Percentiles rank a stretch among this genome's conserved stretches.
Conservation (phyloP, 53 echinoderm and acorn worm species). For the Henricia sp. region DNA sequence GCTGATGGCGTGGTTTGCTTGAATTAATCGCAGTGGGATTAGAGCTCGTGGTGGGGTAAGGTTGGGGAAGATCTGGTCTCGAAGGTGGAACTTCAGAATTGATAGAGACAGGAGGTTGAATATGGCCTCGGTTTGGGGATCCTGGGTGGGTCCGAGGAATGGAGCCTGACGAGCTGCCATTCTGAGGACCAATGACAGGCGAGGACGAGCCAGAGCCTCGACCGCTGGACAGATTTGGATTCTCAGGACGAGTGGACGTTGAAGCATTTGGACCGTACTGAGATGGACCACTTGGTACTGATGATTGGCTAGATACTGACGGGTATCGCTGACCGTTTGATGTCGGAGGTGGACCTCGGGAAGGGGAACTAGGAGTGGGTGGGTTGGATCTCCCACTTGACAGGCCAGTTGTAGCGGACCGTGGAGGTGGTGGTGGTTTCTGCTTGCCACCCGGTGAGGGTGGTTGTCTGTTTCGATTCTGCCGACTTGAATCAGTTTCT, state of each 20-base stretch:
- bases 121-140: slow-evolving; percentile 30
- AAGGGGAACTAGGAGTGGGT: slow-evolving; percentile 43
- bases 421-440: slow-evolving; percentile 73
- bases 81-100: slow-evolving; percentile 14
- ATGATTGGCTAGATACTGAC: slow-evolving; percentile 27
- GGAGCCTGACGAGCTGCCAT: slow-evolving; percentile 18
- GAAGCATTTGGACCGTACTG: slow-evolving; percentile 30
- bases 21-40: slow-evolving; percentile 60
- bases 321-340: slow-evolving; percentile 54
- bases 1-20: slow-evolving; percentile 74
- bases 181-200: slow-evolving; percentile 26
- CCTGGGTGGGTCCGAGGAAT: slow-evolving; percentile 25
- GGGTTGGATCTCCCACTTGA: slow-evolving; percentile 21
- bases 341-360: slow-evolving; percentile 25
- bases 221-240: slow-evolving; percentile 48
- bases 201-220: slow-evolving; percentile 46
- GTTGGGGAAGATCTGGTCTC: slow-evolving; percentile 52
- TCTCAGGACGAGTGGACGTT: slow-evolving; percentile 44
- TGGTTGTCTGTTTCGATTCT: slow-evolving; percentile 55
- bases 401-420: slow-evolving; percentile 39
- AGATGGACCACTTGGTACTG: slow-evolving; percentile 19
- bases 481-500: slow-evolving; percentile 31
- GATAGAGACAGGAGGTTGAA: slow-evolving; percentile 21
- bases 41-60: slow-evolving; percentile 23
- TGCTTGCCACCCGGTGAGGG: slow-evolving; percentile 76